phyloP scores from a whole-genome alignment of 2,797 vertebrate genomes.

The Chlorospingus flavigularis region DNA sequence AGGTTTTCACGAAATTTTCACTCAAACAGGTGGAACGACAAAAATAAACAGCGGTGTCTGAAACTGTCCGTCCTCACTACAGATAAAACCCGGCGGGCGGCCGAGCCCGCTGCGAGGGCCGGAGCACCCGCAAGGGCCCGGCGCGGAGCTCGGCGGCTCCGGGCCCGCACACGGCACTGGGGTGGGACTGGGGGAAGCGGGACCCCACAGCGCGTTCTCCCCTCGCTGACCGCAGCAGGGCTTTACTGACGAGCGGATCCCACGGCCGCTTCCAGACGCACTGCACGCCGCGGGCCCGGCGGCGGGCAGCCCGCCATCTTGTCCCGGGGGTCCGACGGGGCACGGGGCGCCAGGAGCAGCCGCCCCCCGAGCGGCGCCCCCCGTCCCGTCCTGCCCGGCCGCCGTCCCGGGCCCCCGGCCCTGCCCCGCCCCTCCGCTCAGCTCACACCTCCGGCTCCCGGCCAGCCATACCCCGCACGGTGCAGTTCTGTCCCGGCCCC shows the following conservation, averaged over 20 bases:
- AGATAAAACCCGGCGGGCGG: fast-evolving
- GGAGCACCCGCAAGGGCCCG: no score
- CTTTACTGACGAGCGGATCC: fast-evolving
- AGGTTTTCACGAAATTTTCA: fast-evolving
- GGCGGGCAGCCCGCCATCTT: neutral
- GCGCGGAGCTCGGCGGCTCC: no score
- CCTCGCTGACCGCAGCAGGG: fast-evolving
- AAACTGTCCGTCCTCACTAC: fast-evolving
- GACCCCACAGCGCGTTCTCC: fast-evolving
- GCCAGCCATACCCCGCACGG: neutral
- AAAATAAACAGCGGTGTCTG: neutral
- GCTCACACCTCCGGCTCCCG: neutral
- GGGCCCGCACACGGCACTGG: neutral
- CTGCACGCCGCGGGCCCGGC: fast-evolving
- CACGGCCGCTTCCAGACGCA: neutral
- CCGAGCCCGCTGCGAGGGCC: no score
- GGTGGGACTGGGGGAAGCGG: neutral
- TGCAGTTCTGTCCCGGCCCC: neutral
- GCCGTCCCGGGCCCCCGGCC: no score
- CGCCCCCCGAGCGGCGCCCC: no score
- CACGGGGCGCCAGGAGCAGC: neutral
- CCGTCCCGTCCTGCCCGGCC: neutral
- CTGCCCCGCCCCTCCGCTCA: neutral
- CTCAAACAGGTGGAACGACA: fast-evolving
- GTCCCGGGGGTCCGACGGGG: neutral